phyloP scores from a whole-genome alignment of 2,113 vertebrate species.

The Anoplopoma fimbria region DNA sequence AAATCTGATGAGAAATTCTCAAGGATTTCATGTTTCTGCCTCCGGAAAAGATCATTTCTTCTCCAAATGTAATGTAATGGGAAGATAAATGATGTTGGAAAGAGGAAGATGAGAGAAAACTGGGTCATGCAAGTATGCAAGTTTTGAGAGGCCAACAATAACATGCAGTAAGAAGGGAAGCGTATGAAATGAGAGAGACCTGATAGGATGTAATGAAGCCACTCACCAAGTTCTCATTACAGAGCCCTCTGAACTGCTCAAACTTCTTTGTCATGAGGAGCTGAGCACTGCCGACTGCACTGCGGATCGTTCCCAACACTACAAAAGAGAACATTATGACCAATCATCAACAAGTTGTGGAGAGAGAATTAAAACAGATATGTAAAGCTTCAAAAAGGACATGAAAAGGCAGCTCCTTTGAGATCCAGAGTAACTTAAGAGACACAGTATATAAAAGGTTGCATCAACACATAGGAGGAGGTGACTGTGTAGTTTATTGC shows the following conservation, averaged over 20 bases:
- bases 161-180: not conserved
- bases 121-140: not conserved
- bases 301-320: conserved; percentile 97
- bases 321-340: conserved; percentile 20
- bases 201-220: conserved; percentile 3
- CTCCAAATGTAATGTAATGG: not conserved
- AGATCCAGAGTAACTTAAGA: not conserved
- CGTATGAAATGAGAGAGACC: not conserved
- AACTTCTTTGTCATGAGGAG: conserved; percentile 99
- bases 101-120: not conserved
- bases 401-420: not conserved
- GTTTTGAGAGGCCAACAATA: not conserved
- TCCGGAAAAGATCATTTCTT: not conserved
- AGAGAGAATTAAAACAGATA: not conserved
- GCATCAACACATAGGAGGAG: not conserved
- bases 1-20: not conserved
- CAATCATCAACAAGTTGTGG: not conserved
- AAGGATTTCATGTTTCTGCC: not conserved
- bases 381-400: not conserved
- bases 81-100: not conserved
- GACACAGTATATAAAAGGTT: not conserved
- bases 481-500: not conserved
- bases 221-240: conserved; percentile 91
- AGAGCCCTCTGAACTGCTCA: conserved; percentile 98
- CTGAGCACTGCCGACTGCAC: conserved; percentile 96